These are phyloP conservation scores for Eupsilia transversa DNA, from an alignment of 2,888 invertebrate species.

Conservation along the genomic window DNA sequence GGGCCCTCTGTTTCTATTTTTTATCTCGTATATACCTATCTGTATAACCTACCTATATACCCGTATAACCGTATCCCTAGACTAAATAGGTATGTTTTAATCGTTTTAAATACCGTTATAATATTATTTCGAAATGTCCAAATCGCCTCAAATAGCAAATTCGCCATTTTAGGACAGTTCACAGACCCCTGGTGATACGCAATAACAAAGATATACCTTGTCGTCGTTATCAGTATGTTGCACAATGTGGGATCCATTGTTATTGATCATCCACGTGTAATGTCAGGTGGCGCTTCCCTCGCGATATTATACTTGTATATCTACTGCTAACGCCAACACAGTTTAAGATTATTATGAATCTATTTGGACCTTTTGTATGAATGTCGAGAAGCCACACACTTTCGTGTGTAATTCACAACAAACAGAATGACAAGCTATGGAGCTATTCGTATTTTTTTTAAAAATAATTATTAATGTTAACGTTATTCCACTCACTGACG, in stretches of 20 bases:
- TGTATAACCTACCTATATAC: no score
- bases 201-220: slow-evolving; percentile 24
- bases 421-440: no score
- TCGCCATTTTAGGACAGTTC: slow-evolving; percentile 9
- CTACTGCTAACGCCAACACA: not conserved
- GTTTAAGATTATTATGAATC: not conserved
- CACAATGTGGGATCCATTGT: slow-evolving; percentile 32
- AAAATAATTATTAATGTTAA: no score
- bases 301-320: slow-evolving; percentile 15
- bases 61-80: no score
- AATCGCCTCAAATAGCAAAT: not conserved
- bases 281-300: slow-evolving; percentile 27
- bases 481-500: not conserved
- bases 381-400: not conserved
- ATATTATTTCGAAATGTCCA: not conserved
- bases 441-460: no score
- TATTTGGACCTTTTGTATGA: not conserved
- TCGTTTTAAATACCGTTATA: not conserved
- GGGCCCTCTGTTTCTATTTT: not conserved
- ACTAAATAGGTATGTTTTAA: not conserved
- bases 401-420: no score
- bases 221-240: slow-evolving; percentile 31
- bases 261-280: slow-evolving; percentile 15
- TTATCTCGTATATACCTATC: no score
- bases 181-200: not conserved